Percentiles rank a stretch among this genome's conserved stretches.
These are phyloP conservation scores for Pygoscelis adeliae DNA, from an alignment of 2,113 vertebrate genomes.

Conservation along the genomic window DNA sequence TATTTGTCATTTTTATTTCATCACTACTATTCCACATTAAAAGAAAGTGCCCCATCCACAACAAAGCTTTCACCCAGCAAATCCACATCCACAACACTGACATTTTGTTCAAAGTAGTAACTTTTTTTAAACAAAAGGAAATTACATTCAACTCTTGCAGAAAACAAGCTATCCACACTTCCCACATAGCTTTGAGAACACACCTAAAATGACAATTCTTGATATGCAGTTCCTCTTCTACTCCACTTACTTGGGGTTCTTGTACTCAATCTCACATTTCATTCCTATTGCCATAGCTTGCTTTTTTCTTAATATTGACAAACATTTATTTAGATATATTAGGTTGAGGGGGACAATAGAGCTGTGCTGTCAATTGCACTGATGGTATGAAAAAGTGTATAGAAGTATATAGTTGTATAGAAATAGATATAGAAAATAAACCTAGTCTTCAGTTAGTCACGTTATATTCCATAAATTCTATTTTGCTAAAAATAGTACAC, in stretches of 20 bases:
- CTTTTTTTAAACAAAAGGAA: neutral
- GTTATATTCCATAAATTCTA: neutral
- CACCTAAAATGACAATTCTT: neutral
- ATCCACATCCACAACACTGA: neutral
- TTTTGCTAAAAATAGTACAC: neutral
- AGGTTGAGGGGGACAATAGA: neutral
- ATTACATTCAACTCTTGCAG: neutral
- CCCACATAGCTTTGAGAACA: neutral
- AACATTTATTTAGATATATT: neutral
- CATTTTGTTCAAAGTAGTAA: neutral
- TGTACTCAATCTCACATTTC: neutral
- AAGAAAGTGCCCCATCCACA: neutral
- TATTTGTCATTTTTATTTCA: neutral
- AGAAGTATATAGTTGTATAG: neutral
- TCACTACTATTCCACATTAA: neutral
- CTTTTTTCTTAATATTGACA: neutral
- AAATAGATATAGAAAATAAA: neutral
- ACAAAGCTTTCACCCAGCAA: neutral
- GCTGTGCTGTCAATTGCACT: neutral
- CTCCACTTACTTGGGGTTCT: neutral
- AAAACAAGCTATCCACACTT: neutral
- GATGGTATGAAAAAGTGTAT: neutral
- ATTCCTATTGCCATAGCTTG: neutral
- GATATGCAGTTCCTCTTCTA: neutral
- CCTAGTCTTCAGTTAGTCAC: neutral